Percentiles rank a stretch among this genome's conserved stretches.
Evolutionary conservation across 2,113 vertebrate genomes (phyloP).

Genomic region (Suricata suricatta): DNA sequence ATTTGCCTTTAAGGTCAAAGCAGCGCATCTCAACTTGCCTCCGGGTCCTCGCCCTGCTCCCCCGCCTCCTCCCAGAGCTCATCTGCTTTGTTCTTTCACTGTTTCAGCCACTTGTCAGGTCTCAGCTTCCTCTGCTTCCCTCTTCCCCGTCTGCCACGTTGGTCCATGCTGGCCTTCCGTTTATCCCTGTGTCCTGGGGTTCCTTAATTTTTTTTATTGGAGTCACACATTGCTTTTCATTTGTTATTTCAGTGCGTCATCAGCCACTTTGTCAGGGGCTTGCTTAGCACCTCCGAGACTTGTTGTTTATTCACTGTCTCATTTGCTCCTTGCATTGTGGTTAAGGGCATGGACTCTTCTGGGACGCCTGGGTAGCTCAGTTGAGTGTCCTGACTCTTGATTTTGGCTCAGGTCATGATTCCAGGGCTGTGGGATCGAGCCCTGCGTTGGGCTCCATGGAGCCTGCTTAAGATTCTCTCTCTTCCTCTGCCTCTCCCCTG

Average conservation of each 20-base stretch:
- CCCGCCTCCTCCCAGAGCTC: background rate
- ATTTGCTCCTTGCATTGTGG: background rate
- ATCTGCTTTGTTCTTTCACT: slow-evolving; percentile 1
- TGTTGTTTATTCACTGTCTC: background rate
- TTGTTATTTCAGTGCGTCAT: background rate
- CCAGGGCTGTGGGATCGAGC: too few species aligned
- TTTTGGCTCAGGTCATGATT: too few species aligned
- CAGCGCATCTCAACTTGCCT: background rate
- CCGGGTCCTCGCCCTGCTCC: background rate
- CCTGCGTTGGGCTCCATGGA: too few species aligned
- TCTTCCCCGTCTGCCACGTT: background rate
- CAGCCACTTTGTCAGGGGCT: background rate
- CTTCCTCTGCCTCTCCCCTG: too few species aligned
- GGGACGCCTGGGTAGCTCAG: too few species aligned
- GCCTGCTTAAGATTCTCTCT: too few species aligned
- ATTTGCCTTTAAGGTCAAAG: background rate
- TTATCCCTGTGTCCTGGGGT: background rate
- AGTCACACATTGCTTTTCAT: background rate
- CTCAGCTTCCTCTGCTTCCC: background rate
- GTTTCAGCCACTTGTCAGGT: background rate
- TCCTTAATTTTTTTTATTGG: background rate
- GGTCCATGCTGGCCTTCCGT: background rate
- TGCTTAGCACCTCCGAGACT: background rate
- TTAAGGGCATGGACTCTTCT: slow-evolving; percentile 19
- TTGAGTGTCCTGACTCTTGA: too few species aligned